Conservation (phyloP, 2,797 vertebrate species). For the Protosalanx chinensis region DNA sequence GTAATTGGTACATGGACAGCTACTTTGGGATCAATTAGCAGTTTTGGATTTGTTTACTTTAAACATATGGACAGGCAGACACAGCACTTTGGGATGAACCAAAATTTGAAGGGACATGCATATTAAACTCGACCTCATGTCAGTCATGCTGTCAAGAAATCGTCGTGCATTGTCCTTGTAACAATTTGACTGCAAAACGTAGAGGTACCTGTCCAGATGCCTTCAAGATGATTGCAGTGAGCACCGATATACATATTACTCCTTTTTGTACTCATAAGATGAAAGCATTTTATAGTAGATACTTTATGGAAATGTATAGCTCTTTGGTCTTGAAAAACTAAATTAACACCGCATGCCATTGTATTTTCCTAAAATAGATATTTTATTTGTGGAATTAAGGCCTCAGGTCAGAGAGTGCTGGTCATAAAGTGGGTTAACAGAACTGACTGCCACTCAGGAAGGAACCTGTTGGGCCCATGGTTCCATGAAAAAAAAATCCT, state of each 20-base stretch:
- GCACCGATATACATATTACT: constrained; percentile 20
- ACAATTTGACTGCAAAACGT: background rate
- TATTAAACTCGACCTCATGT: background rate
- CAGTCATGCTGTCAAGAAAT: background rate
- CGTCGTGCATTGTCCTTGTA: background rate
- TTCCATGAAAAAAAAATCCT: background rate
- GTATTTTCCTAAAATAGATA: constrained; percentile 13
- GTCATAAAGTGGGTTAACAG: constrained; percentile 32
- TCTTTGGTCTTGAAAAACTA: constrained; percentile 25
- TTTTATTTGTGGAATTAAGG: constrained; percentile 27
- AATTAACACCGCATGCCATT: constrained; percentile 22
- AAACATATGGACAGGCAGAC: constrained; percentile 27
- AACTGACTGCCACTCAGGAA: constrained; percentile 38
- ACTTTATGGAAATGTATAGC: constrained; percentile 45
- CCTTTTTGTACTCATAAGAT: constrained; percentile 44
- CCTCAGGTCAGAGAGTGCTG: constrained; percentile 32
- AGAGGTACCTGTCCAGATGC: constrained; percentile 2
- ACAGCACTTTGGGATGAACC: constrained; percentile 8
- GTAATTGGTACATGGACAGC: constrained; percentile 23
- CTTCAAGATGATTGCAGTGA: constrained; percentile 19
- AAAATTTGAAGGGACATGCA: background rate
- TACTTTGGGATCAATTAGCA: constrained; percentile 11
- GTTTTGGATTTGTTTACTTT: constrained; percentile 34
- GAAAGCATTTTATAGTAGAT: constrained; percentile 56
- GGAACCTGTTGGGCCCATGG: constrained; percentile 31